phyloP scores from a whole-genome alignment of 2,888 invertebrate genomes.

The Muscina levida region DNA sequence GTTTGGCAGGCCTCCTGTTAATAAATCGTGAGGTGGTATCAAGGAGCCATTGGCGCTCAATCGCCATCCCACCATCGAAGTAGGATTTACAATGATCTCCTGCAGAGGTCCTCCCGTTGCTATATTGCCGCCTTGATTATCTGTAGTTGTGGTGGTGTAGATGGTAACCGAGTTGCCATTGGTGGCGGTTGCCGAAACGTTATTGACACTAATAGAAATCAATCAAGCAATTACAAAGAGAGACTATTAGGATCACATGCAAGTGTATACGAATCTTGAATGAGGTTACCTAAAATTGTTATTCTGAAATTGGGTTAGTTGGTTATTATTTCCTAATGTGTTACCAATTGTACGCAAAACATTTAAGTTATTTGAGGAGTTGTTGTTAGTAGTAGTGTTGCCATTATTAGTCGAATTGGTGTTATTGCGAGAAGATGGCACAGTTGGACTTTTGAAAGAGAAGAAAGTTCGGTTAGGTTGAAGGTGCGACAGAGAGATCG shows the following conservation, averaged over 20 bases:
- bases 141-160: constrained; percentile 77
- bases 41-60: constrained; percentile 79
- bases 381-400: constrained; percentile 69
- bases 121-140: constrained; percentile 75
- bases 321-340: constrained; percentile 79
- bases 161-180: constrained; percentile 76
- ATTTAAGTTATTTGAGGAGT: constrained; percentile 76
- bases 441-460: constrained; percentile 57
- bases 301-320: constrained; percentile 79
- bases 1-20: constrained; percentile 77
- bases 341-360: constrained; percentile 80
- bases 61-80: constrained; percentile 80
- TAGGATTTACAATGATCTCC: constrained; percentile 79
- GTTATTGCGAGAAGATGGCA: constrained; percentile 72
- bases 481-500: neutral
- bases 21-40: constrained; percentile 79
- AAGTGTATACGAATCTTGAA: neutral
- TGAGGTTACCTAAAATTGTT: constrained; percentile 77
- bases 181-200: constrained; percentile 60
- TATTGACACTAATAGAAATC: constrained; percentile 56
- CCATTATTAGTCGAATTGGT: constrained; percentile 71
- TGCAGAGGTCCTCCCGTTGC: constrained; percentile 77
- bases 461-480: neutral
- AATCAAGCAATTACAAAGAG: constrained; percentile 23
- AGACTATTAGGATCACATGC: constrained; percentile 34